These are phyloP conservation scores for Carcina quercana DNA, from an alignment of 2,888 invertebrate species.

Conservation along the genomic window DNA sequence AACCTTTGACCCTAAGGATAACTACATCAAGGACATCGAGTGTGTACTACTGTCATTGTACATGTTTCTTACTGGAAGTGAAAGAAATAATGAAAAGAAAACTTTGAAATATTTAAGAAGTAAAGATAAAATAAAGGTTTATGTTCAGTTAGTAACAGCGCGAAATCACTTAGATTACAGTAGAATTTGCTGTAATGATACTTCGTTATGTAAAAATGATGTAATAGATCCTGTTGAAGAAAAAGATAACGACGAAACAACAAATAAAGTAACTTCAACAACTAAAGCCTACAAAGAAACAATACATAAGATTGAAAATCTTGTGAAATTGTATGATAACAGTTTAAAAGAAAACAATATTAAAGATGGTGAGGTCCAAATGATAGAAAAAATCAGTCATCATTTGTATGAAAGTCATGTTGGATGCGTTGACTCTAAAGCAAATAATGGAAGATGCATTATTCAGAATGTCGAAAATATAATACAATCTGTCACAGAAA, in stretches of 20 bases:
- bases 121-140: constrained; percentile 43
- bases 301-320: constrained; percentile 31
- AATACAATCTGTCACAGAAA: no score
- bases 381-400: no score
- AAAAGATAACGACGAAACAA: constrained; percentile 1
- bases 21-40: constrained; percentile 19
- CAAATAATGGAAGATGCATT: no score
- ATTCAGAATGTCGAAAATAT: no score
- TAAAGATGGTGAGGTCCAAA: no score
- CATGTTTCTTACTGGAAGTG: constrained; percentile 34
- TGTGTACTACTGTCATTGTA: constrained; percentile 49
- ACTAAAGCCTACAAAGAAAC: constrained; percentile 25
- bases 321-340: constrained; percentile 31
- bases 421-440: not conserved
- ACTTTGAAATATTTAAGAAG: constrained; percentile 38
- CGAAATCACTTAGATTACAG: constrained; percentile 30
- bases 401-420: no score
- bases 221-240: constrained; percentile 6
- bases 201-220: constrained; percentile 20
- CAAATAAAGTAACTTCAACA: constrained; percentile 7
- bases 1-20: constrained; percentile 22
- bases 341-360: constrained; percentile 15
- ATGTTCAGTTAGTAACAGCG: constrained; percentile 35
- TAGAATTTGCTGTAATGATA: constrained; percentile 32
- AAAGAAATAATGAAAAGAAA: constrained; percentile 34